These are phyloP conservation scores for Laticauda colubrina DNA, from an alignment of 2,113 vertebrate genomes.

Conservation along the genomic window DNA sequence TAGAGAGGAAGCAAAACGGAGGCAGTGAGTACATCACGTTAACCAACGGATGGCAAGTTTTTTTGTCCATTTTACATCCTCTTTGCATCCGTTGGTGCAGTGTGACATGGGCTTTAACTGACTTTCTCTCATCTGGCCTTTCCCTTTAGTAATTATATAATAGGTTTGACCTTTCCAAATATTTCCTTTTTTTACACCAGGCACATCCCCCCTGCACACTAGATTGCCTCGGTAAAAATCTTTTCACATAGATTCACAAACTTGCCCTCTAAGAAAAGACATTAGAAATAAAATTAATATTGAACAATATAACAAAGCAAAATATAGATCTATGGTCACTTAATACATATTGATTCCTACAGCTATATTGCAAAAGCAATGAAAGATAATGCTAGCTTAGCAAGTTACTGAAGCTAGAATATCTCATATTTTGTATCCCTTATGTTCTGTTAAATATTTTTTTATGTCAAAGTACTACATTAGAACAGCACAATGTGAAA, in stretches of 20 bases:
- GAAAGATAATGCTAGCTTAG: not conserved
- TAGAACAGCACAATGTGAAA: not conserved
- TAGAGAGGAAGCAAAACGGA: too few relatives aligned
- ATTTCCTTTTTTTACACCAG: not conserved
- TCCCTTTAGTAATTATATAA: not conserved
- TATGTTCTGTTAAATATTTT: not conserved
- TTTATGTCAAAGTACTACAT: not conserved
- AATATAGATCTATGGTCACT: not conserved
- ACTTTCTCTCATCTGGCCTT: not conserved
- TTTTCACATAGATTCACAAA: not conserved
- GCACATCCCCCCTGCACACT: not conserved
- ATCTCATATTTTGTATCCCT: not conserved
- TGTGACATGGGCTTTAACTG: too few relatives aligned
- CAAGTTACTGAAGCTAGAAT: not conserved
- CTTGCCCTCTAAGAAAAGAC: not conserved
- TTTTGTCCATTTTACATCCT: too few relatives aligned
- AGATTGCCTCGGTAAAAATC: not conserved
- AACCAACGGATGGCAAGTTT: too few relatives aligned
- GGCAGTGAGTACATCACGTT: too few relatives aligned
- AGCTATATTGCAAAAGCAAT: not conserved
- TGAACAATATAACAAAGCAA: not conserved
- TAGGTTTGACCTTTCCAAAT: not conserved
- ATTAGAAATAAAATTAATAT: not conserved
- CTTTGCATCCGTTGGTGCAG: too few relatives aligned
- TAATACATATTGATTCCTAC: not conserved